A percentile compares a stretch with the other conserved stretches of the same genome.
phyloP scores from a whole-genome alignment of 2,113 vertebrate genomes.

The Gnathonemus longibarbis region DNA sequence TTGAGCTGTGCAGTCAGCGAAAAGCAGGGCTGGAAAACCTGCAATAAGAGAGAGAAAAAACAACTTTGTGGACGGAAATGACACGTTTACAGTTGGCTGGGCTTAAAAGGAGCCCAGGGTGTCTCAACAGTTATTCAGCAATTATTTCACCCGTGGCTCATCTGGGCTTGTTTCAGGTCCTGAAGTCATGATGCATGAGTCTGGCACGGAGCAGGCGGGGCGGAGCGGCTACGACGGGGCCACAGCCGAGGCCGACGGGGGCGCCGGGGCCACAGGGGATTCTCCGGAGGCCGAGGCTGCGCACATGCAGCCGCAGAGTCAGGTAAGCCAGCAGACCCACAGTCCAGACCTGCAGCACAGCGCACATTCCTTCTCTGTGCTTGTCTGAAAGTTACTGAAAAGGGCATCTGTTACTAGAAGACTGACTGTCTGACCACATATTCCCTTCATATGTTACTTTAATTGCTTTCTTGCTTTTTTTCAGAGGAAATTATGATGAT shows the following conservation, averaged over 20 bases:
- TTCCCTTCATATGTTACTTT: neutral
- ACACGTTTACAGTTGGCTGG: constrained; percentile 7
- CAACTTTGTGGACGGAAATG: constrained; percentile 18
- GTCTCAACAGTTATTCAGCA: neutral
- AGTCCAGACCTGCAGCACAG: neutral
- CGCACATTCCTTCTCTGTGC: neutral
- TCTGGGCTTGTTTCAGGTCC: constrained; percentile 5
- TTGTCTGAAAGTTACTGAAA: neutral
- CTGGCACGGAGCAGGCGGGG: neutral
- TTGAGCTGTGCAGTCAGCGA: neutral
- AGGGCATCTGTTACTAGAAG: neutral
- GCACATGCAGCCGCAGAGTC: neutral
- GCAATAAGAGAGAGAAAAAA: constrained; percentile 9
- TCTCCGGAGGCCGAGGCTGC: neutral
- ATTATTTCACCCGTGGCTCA: neutral
- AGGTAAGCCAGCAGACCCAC: neutral
- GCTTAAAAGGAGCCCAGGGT: constrained; percentile 11
- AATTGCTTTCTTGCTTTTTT: neutral
- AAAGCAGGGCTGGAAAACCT: constrained; percentile 17
- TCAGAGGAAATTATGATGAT: neutral
- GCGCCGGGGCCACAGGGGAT: neutral
- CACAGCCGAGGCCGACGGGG: neutral
- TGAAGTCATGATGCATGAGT: constrained; percentile 14
- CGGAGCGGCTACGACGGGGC: neutral
- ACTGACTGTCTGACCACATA: neutral